Conservation (phyloP, 2,797 vertebrate genomes). For the Gambelia wislizenii region DNA sequence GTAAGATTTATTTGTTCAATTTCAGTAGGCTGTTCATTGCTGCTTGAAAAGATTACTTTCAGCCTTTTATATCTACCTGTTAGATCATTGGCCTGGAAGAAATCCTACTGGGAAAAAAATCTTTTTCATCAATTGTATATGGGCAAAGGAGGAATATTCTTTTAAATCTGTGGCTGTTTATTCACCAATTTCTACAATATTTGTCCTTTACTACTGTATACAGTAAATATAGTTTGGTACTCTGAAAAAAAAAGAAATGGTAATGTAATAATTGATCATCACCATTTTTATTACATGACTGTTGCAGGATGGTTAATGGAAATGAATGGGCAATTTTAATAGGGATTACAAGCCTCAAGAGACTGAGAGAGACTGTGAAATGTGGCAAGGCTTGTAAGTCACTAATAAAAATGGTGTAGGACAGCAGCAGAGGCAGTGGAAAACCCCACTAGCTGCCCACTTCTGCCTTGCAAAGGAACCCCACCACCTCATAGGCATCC, state of each 20-base stretch:
- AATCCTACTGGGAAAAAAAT: conserved; percentile 25
- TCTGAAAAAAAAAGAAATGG: conserved; percentile 74
- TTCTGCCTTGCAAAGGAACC: too few relatives aligned
- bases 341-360: too few relatives aligned
- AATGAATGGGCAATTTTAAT: too few relatives aligned
- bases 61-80: conserved; percentile 39
- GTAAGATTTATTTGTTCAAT: conserved; percentile 5
- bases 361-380: too few relatives aligned
- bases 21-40: conserved; percentile 3
- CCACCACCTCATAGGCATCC: too few relatives aligned
- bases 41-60: conserved; percentile 10
- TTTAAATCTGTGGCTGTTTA: conserved; percentile 80
- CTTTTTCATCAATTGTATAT: conserved; percentile 3
- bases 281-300: background rate
- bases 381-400: too few relatives aligned
- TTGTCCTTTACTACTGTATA: conserved; percentile 91
- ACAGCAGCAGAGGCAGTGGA: too few relatives aligned
- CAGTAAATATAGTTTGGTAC: conserved; percentile 93
- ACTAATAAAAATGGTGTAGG: too few relatives aligned
- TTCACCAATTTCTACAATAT: conserved; percentile 89
- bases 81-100: conserved; percentile 43
- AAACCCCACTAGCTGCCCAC: too few relatives aligned
- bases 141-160: conserved; percentile 55
- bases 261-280: background rate
- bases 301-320: background rate